A percentile compares a stretch with the other conserved stretches of the same genome.
Evolutionary conservation across 2,797 vertebrate species (phyloP).

Genomic region (Phalloptychus januarius): DNA sequence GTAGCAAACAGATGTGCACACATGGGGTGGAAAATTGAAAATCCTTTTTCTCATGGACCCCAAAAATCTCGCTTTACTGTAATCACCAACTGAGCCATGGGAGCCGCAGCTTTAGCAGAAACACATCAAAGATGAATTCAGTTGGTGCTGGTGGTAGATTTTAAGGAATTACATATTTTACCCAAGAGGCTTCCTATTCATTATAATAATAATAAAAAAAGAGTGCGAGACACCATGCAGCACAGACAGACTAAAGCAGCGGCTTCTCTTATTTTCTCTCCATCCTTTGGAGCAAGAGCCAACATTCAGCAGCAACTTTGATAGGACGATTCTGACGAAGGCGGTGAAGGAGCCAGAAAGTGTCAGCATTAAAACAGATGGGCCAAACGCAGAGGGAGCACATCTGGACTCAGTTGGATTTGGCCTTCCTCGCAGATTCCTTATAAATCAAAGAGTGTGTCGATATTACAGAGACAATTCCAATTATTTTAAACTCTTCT

Average conservation of each 20-base stretch:
- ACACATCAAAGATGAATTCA: constrained; percentile 13
- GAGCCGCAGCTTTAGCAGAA: constrained; percentile 45
- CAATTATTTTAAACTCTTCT: constrained; percentile 8
- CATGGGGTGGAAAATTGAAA: constrained; percentile 69
- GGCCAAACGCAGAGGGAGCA: constrained; percentile 22
- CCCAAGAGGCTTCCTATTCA: constrained; percentile 3
- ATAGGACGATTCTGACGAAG: constrained; percentile 49
- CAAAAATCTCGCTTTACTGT: constrained; percentile 59
- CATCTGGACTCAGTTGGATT: constrained; percentile 61
- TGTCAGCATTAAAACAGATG: constrained; percentile 53
- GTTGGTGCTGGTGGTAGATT: not conserved
- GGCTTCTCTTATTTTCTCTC: constrained; percentile 17
- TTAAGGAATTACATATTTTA: not conserved
- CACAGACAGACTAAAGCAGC: constrained; percentile 67
- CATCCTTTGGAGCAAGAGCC: constrained; percentile 47
- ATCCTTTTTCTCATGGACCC: constrained; percentile 65
- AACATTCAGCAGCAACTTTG: constrained; percentile 61
- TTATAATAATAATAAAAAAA: constrained; percentile 13
- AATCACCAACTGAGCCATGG: constrained; percentile 61
- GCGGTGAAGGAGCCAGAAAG: constrained; percentile 31
- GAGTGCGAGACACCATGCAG: constrained; percentile 31
- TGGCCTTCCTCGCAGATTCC: constrained; percentile 31
- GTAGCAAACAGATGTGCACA: constrained; percentile 65
- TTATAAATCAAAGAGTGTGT: constrained; percentile 30
- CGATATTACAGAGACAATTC: constrained; percentile 28